Base-by-base conservation (phyloP, 1,140 invertebrate species). In the Gonatopus flavifemur region DNA sequence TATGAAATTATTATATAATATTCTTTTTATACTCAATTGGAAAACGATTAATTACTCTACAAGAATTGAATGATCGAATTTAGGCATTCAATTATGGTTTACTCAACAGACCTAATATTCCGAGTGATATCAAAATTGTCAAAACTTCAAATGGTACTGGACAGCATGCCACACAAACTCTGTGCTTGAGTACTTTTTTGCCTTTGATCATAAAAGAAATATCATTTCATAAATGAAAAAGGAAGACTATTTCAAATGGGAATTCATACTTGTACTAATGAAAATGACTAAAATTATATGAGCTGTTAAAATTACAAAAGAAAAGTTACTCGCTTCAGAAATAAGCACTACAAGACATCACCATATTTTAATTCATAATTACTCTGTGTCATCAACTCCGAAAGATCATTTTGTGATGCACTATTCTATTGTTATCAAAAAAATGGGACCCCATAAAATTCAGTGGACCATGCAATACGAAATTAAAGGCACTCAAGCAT, bases 181-280 rank as follows among this genome's bases (percentile, higher is more conserved):
- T 42, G 24, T 49, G 41, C 33, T 36, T 57, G 10, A 9, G 49
- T 15, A 43, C 35, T 38, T 52, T 44, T 22, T 46, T 57, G 28
- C 54, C 54, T 33, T 28, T 61, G n/a, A 48, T 61, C 19, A 41
- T 61, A 25, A 20, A 40, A 21, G 50, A 61, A 16, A 8, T 21
- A n/a, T n/a, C n/a, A n/a, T 18, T 1, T 49, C 15, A 3, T 12
- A n/a, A n/a, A n/a, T n/a, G n/a, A n/a, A n/a, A n/a, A 3, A 28
- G 9, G 28, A 21, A 30, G 6, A 18, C 22, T n/a, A 33, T 10
- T 22, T 22, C 12, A 35, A 50, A 28, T 50, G 32, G 39, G 25
- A 35, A 41, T 16, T 41, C 1, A 43, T 50, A 16, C 21, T 50
- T 9, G 12, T 50, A 25, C 10, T 52, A 25, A 19, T 59, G 22